Evolutionary conservation across 2,113 vertebrate species (phyloP).

Genomic region (Crotalus tigris): DNA sequence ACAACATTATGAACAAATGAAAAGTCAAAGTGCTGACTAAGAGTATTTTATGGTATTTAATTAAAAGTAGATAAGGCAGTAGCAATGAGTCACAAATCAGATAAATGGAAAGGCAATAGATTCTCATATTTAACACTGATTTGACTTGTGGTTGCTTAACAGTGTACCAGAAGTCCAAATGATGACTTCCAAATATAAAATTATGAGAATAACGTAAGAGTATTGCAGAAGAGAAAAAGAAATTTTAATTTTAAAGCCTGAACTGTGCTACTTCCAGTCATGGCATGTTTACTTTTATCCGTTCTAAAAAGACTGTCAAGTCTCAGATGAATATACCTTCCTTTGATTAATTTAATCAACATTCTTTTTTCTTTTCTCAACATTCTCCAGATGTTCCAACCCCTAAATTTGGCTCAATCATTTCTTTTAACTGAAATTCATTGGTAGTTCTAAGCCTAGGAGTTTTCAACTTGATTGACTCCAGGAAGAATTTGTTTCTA

Average conservation of each 20-base stretch:
- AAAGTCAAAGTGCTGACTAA: constrained; percentile 96
- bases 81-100: constrained; percentile 96
- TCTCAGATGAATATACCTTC: not conserved
- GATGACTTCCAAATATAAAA: constrained; percentile 72
- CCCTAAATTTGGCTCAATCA: not conserved
- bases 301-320: constrained; percentile 51
- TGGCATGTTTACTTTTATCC: constrained; percentile 51
- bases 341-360: not conserved
- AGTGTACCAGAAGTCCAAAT: constrained; percentile 87
- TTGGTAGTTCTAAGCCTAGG: not conserved
- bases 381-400: not conserved
- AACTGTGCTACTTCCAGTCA: constrained; percentile 60
- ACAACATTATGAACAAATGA: constrained; percentile 82
- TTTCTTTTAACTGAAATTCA: not conserved
- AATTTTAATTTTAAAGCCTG: constrained; percentile 64
- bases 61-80: constrained; percentile 97
- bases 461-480: not conserved
- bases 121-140: constrained; percentile 98
- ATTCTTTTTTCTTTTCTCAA: not conserved
- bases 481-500: not conserved
- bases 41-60: constrained; percentile 97
- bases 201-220: constrained; percentile 73
- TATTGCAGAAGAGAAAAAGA: constrained; percentile 67
- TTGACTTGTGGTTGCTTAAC: constrained; percentile 94
- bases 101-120: constrained; percentile 92